Percentiles rank a stretch among this genome's conserved stretches.
Evolutionary conservation across 2,797 vertebrate genomes (phyloP).

Genomic region (Mormyrus hasselquistii): DNA sequence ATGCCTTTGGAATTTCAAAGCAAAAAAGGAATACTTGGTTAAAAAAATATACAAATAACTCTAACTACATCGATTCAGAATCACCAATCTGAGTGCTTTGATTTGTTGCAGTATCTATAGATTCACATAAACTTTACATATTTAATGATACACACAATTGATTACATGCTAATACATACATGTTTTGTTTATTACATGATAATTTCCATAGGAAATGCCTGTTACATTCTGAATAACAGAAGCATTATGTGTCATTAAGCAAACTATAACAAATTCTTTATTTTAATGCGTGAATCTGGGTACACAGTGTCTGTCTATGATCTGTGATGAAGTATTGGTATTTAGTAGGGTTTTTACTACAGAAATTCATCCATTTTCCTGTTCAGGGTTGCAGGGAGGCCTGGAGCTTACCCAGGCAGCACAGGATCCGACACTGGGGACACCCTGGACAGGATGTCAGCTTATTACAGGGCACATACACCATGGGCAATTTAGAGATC

Average conservation of each 20-base stretch:
- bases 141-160: background rate
- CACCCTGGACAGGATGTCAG: background rate
- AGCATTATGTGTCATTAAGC: background rate
- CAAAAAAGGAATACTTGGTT: background rate
- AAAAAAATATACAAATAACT: background rate
- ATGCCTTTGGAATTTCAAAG: background rate
- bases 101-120: background rate
- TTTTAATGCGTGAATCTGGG: background rate
- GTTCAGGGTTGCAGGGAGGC: background rate
- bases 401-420: background rate
- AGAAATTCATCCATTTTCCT: background rate
- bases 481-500: background rate
- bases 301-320: background rate
- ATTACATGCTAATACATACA: background rate
- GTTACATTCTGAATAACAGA: background rate
- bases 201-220: background rate
- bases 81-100: background rate
- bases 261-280: background rate
- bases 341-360: background rate
- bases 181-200: background rate
- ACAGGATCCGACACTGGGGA: background rate
- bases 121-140: background rate
- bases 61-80: background rate
- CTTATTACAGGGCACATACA: background rate
- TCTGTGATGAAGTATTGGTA: background rate